phyloP scores from a whole-genome alignment of 1,140 invertebrate genomes.

The Laupala kohalensis region DNA sequence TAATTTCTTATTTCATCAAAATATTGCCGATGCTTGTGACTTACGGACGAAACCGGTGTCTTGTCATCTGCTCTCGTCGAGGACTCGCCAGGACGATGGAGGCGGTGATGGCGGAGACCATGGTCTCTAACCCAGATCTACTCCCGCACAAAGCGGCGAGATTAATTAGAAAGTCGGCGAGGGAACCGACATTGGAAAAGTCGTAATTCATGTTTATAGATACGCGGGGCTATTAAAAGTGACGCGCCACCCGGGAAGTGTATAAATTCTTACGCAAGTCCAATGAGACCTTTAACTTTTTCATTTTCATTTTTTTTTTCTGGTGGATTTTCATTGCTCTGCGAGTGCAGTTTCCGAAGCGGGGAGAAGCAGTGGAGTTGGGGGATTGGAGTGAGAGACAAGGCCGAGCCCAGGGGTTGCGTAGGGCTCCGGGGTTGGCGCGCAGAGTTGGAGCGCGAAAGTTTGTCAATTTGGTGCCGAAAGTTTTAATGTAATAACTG shows the following conservation, averaged over 20 bases:
- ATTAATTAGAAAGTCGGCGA: neutral
- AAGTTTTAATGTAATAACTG: neutral
- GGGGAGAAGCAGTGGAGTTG: neutral
- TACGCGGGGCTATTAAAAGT: neutral
- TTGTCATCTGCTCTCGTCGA: no score
- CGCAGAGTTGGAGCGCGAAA: neutral
- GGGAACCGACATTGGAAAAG: neutral
- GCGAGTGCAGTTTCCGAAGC: neutral
- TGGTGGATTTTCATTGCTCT: neutral
- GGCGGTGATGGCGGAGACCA: no score
- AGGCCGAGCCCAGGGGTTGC: neutral
- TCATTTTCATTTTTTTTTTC: neutral
- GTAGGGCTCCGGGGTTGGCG: neutral
- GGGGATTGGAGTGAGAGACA: no score
- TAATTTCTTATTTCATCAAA: no score
- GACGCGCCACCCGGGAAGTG: neutral
- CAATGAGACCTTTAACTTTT: neutral
- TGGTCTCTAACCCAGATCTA: neutral
- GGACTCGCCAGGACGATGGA: no score
- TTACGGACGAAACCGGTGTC: no score
- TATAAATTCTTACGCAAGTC: neutral
- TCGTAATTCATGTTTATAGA: neutral
- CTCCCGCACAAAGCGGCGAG: neutral
- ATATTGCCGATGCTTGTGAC: no score
- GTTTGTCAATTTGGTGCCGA: neutral